These are phyloP conservation scores for Bucco capensis DNA, from an alignment of 2,113 vertebrate genomes.

Conservation along the genomic window DNA sequence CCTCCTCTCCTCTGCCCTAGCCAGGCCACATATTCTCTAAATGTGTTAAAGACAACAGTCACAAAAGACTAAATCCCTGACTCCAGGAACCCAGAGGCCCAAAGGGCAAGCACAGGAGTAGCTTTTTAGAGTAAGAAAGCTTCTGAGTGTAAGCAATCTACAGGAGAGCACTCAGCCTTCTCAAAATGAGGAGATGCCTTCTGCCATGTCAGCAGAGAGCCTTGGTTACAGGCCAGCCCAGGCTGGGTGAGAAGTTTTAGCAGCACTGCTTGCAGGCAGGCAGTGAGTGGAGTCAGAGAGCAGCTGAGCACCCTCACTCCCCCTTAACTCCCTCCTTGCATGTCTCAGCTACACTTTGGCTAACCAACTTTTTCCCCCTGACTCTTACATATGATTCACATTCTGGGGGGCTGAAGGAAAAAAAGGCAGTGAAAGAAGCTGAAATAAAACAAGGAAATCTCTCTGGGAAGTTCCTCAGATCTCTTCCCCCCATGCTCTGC, in stretches of 20 bases:
- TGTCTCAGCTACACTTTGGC: neutral
- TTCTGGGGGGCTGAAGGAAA: neutral
- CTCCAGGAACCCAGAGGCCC: neutral
- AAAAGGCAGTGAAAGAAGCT: neutral
- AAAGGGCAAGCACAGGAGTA: fast-evolving
- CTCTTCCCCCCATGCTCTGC: neutral
- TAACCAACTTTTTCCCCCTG: neutral
- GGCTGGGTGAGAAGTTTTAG: neutral
- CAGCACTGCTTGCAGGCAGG: fast-evolving
- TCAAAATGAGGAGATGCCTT: neutral
- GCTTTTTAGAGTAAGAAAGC: neutral
- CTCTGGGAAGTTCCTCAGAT: neutral
- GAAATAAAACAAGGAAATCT: neutral
- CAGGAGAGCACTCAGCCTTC: neutral
- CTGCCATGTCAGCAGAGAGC: neutral
- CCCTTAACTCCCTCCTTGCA: neutral
- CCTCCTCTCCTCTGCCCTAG: no score
- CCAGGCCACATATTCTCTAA: neutral
- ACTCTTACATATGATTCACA: neutral
- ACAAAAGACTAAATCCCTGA: neutral
- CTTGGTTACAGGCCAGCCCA: neutral
- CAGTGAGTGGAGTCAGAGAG: neutral
- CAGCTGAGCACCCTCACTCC: neutral
- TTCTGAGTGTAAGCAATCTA: neutral
- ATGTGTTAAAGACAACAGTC: neutral